Conservation (phyloP, 2,888 invertebrate species). For the Drosophila robusta region DNA sequence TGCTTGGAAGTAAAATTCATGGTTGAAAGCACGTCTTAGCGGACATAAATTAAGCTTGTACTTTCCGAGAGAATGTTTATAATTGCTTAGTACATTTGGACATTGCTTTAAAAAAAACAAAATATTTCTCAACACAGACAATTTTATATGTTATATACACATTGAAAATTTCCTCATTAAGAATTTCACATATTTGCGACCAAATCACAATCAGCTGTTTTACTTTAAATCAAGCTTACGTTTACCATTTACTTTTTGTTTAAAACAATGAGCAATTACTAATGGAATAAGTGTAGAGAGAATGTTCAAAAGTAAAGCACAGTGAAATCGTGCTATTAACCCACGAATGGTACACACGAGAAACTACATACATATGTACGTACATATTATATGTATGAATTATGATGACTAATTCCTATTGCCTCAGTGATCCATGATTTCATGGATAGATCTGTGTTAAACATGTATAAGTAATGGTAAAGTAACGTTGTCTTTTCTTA, state of each 20-base stretch:
- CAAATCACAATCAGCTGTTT: background rate
- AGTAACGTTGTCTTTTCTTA: background rate
- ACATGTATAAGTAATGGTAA: background rate
- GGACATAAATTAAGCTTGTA: too few relatives aligned
- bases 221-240: background rate
- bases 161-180: background rate
- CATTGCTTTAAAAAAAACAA: background rate
- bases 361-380: constrained; percentile 1
- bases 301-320: constrained; percentile 10
- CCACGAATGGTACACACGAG: constrained; percentile 11
- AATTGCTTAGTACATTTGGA: background rate
- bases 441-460: background rate
- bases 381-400: background rate
- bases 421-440: background rate
- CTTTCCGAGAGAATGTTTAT: background rate
- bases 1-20: too few relatives aligned
- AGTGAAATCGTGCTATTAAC: constrained; percentile 20
- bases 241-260: background rate
- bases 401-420: constrained; percentile 20
- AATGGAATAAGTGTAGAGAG: constrained; percentile 17
- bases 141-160: background rate
- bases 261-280: constrained; percentile 5
- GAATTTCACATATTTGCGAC: too few relatives aligned
- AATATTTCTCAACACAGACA: background rate
- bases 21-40: too few relatives aligned